phyloP scores from a whole-genome alignment of 2,888 invertebrate species.

The Drosophila histrio region DNA sequence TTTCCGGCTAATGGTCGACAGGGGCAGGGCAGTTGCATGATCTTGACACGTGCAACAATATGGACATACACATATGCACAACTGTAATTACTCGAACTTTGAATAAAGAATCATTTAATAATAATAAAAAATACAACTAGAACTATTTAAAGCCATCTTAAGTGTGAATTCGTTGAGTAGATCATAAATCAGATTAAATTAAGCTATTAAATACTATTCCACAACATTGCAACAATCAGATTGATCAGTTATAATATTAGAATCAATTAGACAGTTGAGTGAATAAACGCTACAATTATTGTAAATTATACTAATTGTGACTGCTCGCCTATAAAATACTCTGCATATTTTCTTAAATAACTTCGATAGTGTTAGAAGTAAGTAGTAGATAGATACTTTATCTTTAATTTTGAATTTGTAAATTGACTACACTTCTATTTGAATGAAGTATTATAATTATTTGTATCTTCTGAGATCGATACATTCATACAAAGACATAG shows the following conservation, averaged over 20 bases:
- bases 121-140: background rate
- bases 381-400: too few species aligned
- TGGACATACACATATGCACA: background rate
- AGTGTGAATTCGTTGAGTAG: background rate
- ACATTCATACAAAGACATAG: too few species aligned
- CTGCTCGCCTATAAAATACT: background rate
- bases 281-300: background rate
- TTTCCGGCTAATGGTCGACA: slow-evolving; percentile 21
- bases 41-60: slow-evolving; percentile 26
- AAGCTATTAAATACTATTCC: background rate
- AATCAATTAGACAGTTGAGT: background rate
- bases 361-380: too few species aligned
- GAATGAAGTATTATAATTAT: too few species aligned
- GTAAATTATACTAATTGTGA: background rate
- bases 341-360: background rate
- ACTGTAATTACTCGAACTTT: background rate
- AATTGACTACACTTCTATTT: too few species aligned
- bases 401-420: too few species aligned
- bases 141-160: background rate
- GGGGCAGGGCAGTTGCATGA: slow-evolving; percentile 14
- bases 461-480: too few species aligned
- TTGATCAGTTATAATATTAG: too few species aligned
- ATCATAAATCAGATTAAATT: background rate
- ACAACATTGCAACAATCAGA: background rate
- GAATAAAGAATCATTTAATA: background rate